These are phyloP conservation scores for Oreochromis spilurus DNA, from an alignment of 2,113 vertebrate species.

Conservation along the genomic window DNA sequence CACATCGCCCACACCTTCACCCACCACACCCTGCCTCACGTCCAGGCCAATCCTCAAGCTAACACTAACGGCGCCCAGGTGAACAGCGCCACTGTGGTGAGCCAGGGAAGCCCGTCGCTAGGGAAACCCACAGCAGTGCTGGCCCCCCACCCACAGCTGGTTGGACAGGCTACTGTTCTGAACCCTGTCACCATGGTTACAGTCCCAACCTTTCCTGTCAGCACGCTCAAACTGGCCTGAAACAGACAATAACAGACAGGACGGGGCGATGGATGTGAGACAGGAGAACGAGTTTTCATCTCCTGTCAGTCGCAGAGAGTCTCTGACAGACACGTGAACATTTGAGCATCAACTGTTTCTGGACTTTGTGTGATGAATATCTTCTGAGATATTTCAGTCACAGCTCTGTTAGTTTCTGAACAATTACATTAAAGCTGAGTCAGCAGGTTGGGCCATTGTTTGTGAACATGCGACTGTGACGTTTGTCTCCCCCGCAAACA, in stretches of 20 bases:
- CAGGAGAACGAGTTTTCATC: neutral
- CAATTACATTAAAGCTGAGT: conserved; percentile 4
- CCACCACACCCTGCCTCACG: conserved; percentile 73
- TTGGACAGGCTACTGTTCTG: conserved; percentile 89
- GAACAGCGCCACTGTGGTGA: conserved; percentile 75
- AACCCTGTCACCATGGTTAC: conserved; percentile 98
- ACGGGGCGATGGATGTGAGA: neutral
- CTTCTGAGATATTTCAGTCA: neutral
- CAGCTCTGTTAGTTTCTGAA: conserved; percentile 13
- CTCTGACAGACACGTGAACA: neutral
- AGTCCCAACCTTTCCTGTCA: conserved; percentile 90
- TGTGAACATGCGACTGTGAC: conserved; percentile 42
- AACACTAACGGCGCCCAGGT: conserved; percentile 76
- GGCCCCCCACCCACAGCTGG: conserved; percentile 83
- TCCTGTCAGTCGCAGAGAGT: neutral
- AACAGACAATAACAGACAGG: neutral
- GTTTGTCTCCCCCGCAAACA: conserved; percentile 18
- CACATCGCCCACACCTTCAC: conserved; percentile 91
- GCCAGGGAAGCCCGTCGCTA: conserved; percentile 76
- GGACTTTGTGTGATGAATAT: neutral
- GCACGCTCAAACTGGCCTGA: conserved; percentile 93
- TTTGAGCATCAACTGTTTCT: neutral
- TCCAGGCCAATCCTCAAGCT: conserved; percentile 48
- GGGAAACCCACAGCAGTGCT: conserved; percentile 76
- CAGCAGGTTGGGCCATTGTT: conserved; percentile 27